A percentile compares a stretch with the other conserved stretches of the same genome.
Evolutionary conservation across 2,797 vertebrate genomes (phyloP).

Genomic region (Fringilla coelebs): DNA sequence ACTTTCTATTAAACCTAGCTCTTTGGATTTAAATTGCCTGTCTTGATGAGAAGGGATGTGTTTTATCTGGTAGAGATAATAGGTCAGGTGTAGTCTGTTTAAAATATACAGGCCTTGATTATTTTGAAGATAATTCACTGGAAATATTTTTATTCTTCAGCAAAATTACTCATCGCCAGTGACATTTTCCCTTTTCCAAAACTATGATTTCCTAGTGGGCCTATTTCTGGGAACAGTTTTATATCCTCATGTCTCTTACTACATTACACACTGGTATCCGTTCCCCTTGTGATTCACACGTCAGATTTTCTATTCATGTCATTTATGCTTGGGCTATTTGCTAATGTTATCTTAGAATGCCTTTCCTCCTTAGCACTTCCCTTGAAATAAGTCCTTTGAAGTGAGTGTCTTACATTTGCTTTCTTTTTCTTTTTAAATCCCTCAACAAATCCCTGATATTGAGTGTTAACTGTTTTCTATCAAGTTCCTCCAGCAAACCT

Average conservation of each 20-base stretch:
- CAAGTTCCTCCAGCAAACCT: background rate
- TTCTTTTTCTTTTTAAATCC: slow-evolving; percentile 17
- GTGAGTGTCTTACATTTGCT: background rate
- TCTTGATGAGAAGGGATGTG: background rate
- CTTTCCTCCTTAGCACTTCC: slow-evolving; percentile 21
- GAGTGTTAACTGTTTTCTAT: background rate
- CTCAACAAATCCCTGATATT: background rate
- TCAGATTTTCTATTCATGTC: slow-evolving; percentile 6
- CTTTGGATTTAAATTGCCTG: background rate
- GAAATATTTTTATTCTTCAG: background rate
- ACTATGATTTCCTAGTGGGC: background rate
- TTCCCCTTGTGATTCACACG: background rate
- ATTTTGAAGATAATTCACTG: background rate
- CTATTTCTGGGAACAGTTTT: background rate
- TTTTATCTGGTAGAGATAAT: background rate
- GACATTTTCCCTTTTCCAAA: background rate
- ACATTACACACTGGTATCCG: background rate
- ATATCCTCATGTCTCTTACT: background rate
- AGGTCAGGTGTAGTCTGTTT: background rate
- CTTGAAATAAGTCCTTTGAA: slow-evolving; percentile 36
- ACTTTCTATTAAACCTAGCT: background rate
- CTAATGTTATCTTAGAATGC: slow-evolving; percentile 14
- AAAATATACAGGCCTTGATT: background rate
- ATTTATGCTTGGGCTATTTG: background rate
- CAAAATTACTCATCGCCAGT: background rate